Conservation (phyloP, 1,140 invertebrate genomes). For the Trachymyrmex septentrionalis region DNA sequence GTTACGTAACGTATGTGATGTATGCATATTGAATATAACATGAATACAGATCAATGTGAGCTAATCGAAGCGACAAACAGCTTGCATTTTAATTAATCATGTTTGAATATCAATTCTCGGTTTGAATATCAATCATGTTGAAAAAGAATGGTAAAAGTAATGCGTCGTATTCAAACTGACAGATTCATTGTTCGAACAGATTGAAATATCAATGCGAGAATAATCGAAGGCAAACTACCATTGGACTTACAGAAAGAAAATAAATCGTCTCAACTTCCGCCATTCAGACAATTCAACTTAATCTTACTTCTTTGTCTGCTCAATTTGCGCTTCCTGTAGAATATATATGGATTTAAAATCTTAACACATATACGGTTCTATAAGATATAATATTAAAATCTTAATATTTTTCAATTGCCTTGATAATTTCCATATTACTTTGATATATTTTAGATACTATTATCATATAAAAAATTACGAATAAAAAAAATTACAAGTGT, state of each 20-base stretch:
- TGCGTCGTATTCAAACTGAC: background rate
- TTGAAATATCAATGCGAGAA: slow-evolving; percentile 8
- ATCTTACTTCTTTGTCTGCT: background rate
- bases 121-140: background rate
- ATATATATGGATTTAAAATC: background rate
- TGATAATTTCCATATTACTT: too few species aligned
- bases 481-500: background rate
- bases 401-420: background rate
- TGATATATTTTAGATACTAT: background rate
- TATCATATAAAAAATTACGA: background rate
- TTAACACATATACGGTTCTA: too few species aligned
- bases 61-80: slow-evolving; percentile 8
- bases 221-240: background rate
- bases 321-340: background rate
- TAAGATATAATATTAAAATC: background rate
- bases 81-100: slow-evolving; percentile 11
- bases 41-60: background rate
- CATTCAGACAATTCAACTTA: slow-evolving; percentile 12
- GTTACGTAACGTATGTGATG: background rate
- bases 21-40: background rate
- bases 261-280: background rate
- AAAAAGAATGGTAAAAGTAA: background rate
- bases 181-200: background rate
- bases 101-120: background rate
- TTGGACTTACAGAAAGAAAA: background rate